phyloP scores from a whole-genome alignment of 2,888 invertebrate genomes.

The Danaus chrysippus region DNA sequence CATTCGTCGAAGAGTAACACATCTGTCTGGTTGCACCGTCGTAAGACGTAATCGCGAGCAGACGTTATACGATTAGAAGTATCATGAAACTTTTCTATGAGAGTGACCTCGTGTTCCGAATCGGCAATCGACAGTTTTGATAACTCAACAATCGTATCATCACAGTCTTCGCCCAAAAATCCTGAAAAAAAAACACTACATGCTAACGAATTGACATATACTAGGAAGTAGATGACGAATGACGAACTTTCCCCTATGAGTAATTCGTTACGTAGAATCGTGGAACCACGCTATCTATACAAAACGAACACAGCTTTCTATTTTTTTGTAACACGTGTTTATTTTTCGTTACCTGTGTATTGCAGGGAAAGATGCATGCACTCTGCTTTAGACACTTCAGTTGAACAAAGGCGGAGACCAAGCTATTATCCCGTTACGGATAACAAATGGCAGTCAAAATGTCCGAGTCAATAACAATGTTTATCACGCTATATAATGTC shows the following conservation, averaged over 20 bases:
- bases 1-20: slow-evolving; percentile 81
- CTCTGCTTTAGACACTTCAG: slow-evolving; percentile 76
- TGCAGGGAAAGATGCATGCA: slow-evolving; percentile 80
- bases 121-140: slow-evolving; percentile 75
- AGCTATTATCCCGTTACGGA: slow-evolving; percentile 78
- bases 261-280: slow-evolving; percentile 55
- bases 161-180: slow-evolving; percentile 77
- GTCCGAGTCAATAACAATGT: slow-evolving; percentile 49
- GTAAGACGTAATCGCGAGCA: slow-evolving; percentile 77
- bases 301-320: slow-evolving; percentile 21
- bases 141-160: slow-evolving; percentile 77
- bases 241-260: slow-evolving; percentile 70
- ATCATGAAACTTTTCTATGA: slow-evolving; percentile 67
- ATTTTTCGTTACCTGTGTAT: slow-evolving; percentile 73
- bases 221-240: slow-evolving; percentile 68
- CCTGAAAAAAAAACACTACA: slow-evolving; percentile 54
- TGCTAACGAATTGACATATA: slow-evolving; percentile 52
- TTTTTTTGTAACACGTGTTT: slow-evolving; percentile 13
- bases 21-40: slow-evolving; percentile 83
- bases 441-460: slow-evolving; percentile 66
- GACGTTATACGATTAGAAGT: slow-evolving; percentile 55
- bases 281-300: slow-evolving; percentile 39
- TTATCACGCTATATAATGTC: slow-evolving; percentile 42
- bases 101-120: slow-evolving; percentile 64
- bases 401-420: slow-evolving; percentile 73